Conservation (phyloP, 2,888 invertebrate species). For the Labia minor region DNA sequence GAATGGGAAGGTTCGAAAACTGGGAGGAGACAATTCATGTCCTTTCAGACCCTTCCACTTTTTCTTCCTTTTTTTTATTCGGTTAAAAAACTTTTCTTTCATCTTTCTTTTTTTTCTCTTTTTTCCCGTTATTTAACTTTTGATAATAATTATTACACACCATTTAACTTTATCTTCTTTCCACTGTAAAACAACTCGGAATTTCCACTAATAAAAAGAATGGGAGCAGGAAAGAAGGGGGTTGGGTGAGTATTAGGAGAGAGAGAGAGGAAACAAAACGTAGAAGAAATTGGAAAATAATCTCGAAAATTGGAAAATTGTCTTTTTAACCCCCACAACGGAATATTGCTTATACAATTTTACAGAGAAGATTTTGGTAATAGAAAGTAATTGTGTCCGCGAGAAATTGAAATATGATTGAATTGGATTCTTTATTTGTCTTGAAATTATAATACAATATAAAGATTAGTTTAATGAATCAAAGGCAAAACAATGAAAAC, state of each 20-base stretch:
- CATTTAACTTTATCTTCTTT: conserved; percentile 13
- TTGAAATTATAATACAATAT: too few species aligned
- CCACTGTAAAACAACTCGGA: conserved; percentile 7
- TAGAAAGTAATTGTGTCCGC: too few species aligned
- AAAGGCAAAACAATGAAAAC: too few species aligned
- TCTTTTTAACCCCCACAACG: neutral
- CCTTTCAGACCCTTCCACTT: neutral
- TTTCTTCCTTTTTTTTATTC: neutral
- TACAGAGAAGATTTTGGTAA: too few species aligned
- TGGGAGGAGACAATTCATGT: neutral
- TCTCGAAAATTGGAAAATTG: neutral
- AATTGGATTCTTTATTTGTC: too few species aligned
- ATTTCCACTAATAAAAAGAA: neutral
- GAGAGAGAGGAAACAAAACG: neutral
- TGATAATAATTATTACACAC: conserved; percentile 13
- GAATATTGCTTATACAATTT: neutral
- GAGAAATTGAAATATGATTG: too few species aligned
- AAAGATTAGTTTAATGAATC: too few species aligned
- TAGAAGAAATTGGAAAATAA: neutral
- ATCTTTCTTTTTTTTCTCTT: neutral
- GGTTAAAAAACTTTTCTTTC: neutral
- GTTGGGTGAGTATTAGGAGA: too few species aligned
- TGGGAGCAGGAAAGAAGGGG: too few species aligned
- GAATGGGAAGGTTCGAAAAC: neutral
- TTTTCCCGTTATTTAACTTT: neutral